Evolutionary conservation across 2,888 invertebrate genomes (phyloP).

Genomic region (Ophraella communa): DNA sequence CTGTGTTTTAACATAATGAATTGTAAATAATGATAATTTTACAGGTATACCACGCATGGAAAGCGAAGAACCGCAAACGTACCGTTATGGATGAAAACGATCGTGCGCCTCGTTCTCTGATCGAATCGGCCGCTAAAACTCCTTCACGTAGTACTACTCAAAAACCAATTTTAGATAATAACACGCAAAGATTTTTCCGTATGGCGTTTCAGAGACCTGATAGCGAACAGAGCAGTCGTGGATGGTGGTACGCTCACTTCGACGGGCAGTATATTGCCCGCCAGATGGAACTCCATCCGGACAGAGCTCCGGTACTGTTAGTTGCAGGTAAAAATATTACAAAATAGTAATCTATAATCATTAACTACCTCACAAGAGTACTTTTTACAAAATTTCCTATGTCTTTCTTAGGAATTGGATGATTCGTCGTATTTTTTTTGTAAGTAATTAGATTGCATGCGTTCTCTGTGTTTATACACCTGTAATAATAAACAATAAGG

Average conservation of each 20-base stretch:
- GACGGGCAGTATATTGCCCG: constrained; percentile 97
- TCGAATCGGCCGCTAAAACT: constrained; percentile 69
- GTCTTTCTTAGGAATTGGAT: constrained; percentile 2
- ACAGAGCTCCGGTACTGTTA: constrained; percentile 87
- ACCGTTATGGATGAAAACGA: constrained; percentile 86
- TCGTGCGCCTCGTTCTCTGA: constrained; percentile 84
- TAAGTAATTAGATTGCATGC: constrained; percentile 9
- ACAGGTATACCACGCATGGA: constrained; percentile 98
- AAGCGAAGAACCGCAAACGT: constrained; percentile 90
- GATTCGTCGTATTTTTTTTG: not conserved
- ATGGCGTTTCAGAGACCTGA: constrained; percentile 86
- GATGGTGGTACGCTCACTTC: constrained; percentile 99
- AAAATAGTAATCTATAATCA: too few species aligned
- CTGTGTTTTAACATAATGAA: not conserved
- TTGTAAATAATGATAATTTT: not conserved
- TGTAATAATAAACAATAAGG: too few species aligned
- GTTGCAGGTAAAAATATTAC: constrained; percentile 81
- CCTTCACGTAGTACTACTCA: constrained; percentile 66
- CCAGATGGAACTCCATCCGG: constrained; percentile 97
- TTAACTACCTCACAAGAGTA: not conserved
- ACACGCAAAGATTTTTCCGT: constrained; percentile 89
- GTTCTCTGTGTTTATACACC: too few species aligned
- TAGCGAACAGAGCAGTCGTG: constrained; percentile 66
- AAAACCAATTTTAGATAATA: constrained; percentile 62
- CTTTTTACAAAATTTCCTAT: not conserved